A percentile compares a stretch with the other conserved stretches of the same genome.
These are phyloP conservation scores for Callimorpha dominula DNA, from an alignment of 2,888 invertebrate genomes.

Conservation along the genomic window DNA sequence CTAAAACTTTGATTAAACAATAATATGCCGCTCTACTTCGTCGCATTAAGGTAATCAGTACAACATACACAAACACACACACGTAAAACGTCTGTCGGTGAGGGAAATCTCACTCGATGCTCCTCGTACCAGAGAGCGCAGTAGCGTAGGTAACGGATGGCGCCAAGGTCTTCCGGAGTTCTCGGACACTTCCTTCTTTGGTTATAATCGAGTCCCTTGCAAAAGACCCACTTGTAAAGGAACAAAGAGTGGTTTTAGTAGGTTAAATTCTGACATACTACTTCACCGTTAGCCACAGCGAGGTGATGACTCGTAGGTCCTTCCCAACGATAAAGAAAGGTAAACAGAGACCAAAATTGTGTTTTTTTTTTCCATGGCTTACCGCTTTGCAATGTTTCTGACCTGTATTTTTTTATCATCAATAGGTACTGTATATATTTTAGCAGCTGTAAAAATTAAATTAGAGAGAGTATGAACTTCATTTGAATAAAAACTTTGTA, in stretches of 20 bases:
- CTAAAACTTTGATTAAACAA: too few relatives aligned
- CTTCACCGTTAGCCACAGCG: neutral
- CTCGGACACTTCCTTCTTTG: neutral
- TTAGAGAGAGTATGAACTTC: neutral
- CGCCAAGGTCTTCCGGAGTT: too few relatives aligned
- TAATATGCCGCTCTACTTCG: neutral
- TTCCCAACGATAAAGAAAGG: accelerated
- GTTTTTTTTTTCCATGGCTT: neutral
- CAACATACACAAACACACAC: neutral
- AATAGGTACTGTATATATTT: too few relatives aligned
- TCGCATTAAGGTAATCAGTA: neutral
- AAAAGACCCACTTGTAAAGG: neutral
- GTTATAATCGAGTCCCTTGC: neutral
- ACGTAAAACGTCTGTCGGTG: too few relatives aligned
- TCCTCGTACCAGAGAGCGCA: neutral
- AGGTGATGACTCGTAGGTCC: neutral
- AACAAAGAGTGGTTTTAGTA: neutral
- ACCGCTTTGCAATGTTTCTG: too few relatives aligned
- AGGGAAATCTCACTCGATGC: too few relatives aligned
- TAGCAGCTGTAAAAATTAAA: neutral
- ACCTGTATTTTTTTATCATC: too few relatives aligned
- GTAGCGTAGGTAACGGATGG: neutral
- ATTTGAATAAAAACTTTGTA: neutral
- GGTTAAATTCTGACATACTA: neutral
- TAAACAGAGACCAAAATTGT: neutral